phyloP scores from a whole-genome alignment of 2,113 vertebrate species.

The Climacteris rufus region DNA sequence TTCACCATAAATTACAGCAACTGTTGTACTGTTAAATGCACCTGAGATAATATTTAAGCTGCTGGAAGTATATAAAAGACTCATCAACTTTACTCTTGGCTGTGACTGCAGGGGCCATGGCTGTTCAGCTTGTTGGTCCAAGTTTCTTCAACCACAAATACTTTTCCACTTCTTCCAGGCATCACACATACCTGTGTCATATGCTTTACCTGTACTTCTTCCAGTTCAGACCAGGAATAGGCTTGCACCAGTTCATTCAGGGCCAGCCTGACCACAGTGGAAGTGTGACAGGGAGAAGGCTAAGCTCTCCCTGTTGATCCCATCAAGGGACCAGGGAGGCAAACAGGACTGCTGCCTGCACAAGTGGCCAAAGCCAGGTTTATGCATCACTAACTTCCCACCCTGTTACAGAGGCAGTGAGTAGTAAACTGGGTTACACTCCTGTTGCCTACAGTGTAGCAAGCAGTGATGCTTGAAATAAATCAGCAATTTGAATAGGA shows the following conservation, averaged over 20 bases:
- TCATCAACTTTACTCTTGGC: neutral
- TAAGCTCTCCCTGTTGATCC: neutral
- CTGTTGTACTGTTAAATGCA: neutral
- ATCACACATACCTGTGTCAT: fast-evolving
- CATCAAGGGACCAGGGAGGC: neutral
- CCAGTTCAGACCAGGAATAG: neutral
- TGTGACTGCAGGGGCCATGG: neutral
- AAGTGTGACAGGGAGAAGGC: fast-evolving
- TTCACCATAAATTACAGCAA: neutral
- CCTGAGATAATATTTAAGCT: neutral
- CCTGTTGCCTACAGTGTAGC: neutral
- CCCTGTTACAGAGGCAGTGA: neutral
- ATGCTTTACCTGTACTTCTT: neutral
- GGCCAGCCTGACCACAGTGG: fast-evolving
- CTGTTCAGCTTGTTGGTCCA: neutral
- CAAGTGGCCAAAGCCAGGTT: neutral
- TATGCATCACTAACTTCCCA: neutral
- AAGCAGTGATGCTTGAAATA: neutral
- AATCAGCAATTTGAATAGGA: neutral
- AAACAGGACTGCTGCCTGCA: neutral
- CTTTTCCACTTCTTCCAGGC: neutral
- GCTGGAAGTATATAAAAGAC: neutral
- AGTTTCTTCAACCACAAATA: neutral
- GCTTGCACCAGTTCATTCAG: neutral
- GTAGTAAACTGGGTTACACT: neutral